Conservation (phyloP, 1,140 invertebrate species). For the Drosophila orena region DNA sequence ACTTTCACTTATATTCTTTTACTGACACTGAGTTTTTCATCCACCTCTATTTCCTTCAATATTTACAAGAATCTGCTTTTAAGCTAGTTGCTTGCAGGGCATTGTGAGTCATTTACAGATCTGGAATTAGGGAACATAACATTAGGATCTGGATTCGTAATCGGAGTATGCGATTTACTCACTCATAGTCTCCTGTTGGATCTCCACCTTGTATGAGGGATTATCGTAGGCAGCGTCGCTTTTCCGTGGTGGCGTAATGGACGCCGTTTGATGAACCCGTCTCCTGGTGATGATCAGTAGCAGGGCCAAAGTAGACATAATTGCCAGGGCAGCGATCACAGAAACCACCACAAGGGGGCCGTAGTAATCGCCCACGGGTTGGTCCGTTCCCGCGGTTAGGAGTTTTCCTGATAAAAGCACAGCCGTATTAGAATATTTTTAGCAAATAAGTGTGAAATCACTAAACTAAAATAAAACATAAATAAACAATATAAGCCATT, state of each 20-base stretch:
- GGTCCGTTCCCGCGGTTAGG: slow-evolving; percentile 85
- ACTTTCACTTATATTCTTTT: slow-evolving; percentile 29
- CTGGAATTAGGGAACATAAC: slow-evolving; percentile 36
- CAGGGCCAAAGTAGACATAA: slow-evolving; percentile 91
- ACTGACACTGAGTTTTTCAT: slow-evolving; percentile 76
- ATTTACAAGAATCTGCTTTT: slow-evolving; percentile 74
- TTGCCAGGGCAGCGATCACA: slow-evolving; percentile 93
- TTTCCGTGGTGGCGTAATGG: slow-evolving; percentile 87
- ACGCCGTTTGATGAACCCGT: slow-evolving; percentile 88
- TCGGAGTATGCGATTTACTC: slow-evolving; percentile 46
- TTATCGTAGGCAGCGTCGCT: slow-evolving; percentile 93
- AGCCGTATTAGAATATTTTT: neutral
- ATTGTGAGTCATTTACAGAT: slow-evolving; percentile 75
- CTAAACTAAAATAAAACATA: neutral
- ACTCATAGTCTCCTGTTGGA: slow-evolving; percentile 96
- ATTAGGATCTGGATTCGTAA: neutral
- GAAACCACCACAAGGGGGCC: slow-evolving; percentile 94
- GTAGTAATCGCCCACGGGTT: slow-evolving; percentile 90
- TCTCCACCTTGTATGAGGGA: slow-evolving; percentile 96
- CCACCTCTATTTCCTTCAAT: slow-evolving; percentile 31
- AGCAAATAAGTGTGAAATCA: no score
- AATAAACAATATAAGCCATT: no score
- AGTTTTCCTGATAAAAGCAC: slow-evolving; percentile 86
- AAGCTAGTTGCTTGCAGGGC: slow-evolving; percentile 56
- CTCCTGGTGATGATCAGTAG: slow-evolving; percentile 92